A percentile compares a stretch with the other conserved stretches of the same genome.
Conservation (phyloP, 2,888 invertebrate species). For the Agrochola litura region DNA sequence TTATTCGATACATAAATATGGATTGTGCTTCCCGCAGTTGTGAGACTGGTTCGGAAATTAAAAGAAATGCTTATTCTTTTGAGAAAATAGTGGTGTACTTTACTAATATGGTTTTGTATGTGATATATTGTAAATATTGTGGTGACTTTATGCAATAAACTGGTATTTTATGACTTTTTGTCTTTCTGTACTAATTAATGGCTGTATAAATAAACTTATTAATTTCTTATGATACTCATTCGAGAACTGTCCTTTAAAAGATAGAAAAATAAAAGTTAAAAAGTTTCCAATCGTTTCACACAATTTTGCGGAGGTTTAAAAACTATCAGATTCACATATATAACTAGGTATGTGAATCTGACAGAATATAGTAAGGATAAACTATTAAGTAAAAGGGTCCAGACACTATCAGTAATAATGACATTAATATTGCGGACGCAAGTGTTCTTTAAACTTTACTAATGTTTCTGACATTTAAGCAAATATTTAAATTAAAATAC, state of each 20-base stretch:
- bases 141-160: neutral
- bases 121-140: neutral
- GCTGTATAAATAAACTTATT: no score
- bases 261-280: no score
- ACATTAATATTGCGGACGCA: conserved; percentile 14
- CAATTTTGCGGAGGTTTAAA: neutral
- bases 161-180: neutral
- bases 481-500: conserved; percentile 36
- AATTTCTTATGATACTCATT: no score
- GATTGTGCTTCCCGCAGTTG: conserved; percentile 12
- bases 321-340: neutral
- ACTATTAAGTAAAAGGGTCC: no score
- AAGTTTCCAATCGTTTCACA: neutral
- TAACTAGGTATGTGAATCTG: no score
- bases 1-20: conserved; percentile 51
- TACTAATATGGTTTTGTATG: neutral
- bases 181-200: neutral
- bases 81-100: neutral
- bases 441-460: conserved; percentile 48
- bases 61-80: conserved; percentile 5
- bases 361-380: no score
- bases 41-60: conserved; percentile 1
- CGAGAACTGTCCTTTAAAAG: no score
- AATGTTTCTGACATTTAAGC: conserved; percentile 37
- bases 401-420: no score